These are phyloP conservation scores for Lanistes nyassanus DNA, from an alignment of 1,140 invertebrate species.

Conservation along the genomic window DNA sequence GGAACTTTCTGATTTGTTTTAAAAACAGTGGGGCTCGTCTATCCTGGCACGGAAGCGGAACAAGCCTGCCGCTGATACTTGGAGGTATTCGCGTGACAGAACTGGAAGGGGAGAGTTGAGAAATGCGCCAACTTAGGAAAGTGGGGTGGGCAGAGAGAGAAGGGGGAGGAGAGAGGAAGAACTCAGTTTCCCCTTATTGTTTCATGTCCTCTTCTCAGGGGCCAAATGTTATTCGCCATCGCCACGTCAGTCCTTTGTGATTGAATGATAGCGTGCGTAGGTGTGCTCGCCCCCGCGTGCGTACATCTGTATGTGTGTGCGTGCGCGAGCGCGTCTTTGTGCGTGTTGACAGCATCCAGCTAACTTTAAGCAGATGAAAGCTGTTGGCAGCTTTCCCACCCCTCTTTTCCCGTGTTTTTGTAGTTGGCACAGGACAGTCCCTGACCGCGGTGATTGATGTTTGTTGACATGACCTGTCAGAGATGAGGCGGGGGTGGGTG, in stretches of 20 bases:
- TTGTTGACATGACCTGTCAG: not conserved
- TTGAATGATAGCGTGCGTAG: not conserved
- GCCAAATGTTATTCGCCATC: no score
- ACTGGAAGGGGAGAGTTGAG: no score
- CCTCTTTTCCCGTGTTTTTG: no score
- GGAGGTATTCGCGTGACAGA: no score
- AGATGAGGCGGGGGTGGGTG: not conserved
- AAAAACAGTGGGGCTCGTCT: no score
- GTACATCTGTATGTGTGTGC: conserved; percentile 4
- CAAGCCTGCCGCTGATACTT: no score
- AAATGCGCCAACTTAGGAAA: not conserved
- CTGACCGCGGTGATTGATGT: not conserved
- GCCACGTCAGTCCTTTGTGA: no score
- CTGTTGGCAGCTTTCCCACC: not conserved
- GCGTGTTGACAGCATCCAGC: not conserved
- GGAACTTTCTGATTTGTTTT: no score
- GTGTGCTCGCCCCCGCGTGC: not conserved
- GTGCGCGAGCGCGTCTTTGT: conserved; percentile 2
- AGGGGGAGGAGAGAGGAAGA: not conserved
- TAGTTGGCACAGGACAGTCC: not conserved
- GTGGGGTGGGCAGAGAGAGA: not conserved
- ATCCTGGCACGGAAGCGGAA: no score
- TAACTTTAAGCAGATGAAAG: not conserved
- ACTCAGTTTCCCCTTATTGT: no score
- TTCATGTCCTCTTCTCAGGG: no score